These are phyloP conservation scores for Clepsis dumicolana DNA, from an alignment of 2,888 invertebrate species.

Conservation along the genomic window DNA sequence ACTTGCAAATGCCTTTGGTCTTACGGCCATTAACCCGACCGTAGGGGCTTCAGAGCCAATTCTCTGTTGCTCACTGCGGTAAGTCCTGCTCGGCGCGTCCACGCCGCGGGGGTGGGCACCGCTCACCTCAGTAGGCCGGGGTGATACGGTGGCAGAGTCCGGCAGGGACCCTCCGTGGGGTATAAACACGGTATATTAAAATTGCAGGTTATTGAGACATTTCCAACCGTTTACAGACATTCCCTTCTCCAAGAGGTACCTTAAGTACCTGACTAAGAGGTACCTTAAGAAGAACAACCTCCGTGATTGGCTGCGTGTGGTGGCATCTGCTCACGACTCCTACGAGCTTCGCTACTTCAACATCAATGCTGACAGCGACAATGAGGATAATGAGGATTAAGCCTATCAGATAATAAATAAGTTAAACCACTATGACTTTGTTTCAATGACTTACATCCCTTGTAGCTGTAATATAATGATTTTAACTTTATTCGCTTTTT, in stretches of 20 bases:
- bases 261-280: conserved; percentile 99
- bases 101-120: conserved; percentile 45
- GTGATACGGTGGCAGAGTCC: conserved; percentile 43
- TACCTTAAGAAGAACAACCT: conserved; percentile 99
- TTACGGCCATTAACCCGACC: conserved; percentile 39
- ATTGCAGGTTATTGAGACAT: conserved; percentile 30
- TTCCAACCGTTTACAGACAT: conserved; percentile 75
- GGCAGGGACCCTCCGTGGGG: conserved; percentile 44
- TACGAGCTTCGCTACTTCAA: conserved; percentile 99
- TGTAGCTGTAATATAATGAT: too few relatives aligned
- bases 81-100: conserved; percentile 44
- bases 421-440: conserved; percentile 70
- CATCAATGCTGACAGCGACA: conserved; percentile 91
- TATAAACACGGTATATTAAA: conserved; percentile 32
- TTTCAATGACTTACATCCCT: too few relatives aligned
- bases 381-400: conserved; percentile 96
- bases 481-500: too few relatives aligned
- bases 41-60: conserved; percentile 41
- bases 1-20: conserved; percentile 36
- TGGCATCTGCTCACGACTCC: conserved; percentile 97
- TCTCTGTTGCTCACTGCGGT: conserved; percentile 42
- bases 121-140: conserved; percentile 43
- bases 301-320: conserved; percentile 99
- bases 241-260: conserved; percentile 94
- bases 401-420: conserved; percentile 73